phyloP scores from a whole-genome alignment of 2,888 invertebrate genomes.

The Deilephila porcellus region DNA sequence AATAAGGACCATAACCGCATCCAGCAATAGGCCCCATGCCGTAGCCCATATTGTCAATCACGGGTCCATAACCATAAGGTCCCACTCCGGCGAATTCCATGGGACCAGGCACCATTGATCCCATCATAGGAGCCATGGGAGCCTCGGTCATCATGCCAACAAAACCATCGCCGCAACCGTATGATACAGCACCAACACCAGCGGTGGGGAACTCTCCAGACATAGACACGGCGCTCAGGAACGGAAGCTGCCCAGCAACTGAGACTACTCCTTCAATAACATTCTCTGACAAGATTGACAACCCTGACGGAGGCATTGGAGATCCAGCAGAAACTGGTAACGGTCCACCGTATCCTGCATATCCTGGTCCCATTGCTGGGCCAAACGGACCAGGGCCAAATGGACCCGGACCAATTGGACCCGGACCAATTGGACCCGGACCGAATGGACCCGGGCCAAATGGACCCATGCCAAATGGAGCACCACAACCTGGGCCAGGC shows the following conservation, averaged over 20 bases:
- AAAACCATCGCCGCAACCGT: conserved; percentile 27
- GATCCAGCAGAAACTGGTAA: conserved; percentile 38
- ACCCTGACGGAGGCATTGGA: conserved; percentile 40
- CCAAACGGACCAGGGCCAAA: neutral
- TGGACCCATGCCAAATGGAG: neutral
- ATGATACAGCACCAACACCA: conserved; percentile 30
- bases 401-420: neutral
- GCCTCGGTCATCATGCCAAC: conserved; percentile 12
- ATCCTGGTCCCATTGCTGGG: neutral
- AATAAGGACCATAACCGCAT: conserved; percentile 15
- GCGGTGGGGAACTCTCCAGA: conserved; percentile 29
- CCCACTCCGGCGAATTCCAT: conserved; percentile 7
- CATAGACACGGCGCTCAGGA: conserved; percentile 36
- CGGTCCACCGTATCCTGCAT: conserved; percentile 17
- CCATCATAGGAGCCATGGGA: conserved; percentile 2
- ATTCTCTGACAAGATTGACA: conserved; percentile 33
- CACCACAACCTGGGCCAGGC: conserved; percentile 8
- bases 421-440: neutral
- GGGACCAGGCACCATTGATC: neutral
- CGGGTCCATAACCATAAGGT: conserved; percentile 28
- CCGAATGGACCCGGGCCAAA: neutral
- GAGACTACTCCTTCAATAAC: conserved; percentile 30
- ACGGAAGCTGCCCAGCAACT: conserved; percentile 33
- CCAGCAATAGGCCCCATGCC: conserved; percentile 11
- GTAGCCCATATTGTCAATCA: conserved; percentile 23